phyloP scores from a whole-genome alignment of 2,888 invertebrate species.

The Melipona bicolor region DNA sequence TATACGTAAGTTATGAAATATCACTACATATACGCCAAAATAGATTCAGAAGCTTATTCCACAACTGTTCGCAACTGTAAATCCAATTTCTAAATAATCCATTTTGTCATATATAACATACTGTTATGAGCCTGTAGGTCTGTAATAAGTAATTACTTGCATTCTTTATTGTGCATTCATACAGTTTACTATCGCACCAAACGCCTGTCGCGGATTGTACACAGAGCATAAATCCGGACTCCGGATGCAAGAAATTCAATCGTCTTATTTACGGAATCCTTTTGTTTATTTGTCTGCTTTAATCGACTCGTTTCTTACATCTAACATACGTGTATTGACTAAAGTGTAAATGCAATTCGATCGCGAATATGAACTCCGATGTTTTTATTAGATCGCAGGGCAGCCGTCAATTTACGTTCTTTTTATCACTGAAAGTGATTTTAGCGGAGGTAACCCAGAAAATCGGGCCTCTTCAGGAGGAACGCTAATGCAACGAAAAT shows the following conservation, averaged over 20 bases:
- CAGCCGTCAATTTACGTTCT: conserved; percentile 54
- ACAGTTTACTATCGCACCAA: conserved; percentile 34
- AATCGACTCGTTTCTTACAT: conserved; percentile 73
- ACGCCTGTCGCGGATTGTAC: conserved; percentile 40
- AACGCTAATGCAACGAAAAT: too few relatives aligned
- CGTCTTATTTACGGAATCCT: conserved; percentile 48
- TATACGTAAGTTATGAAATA: conserved; percentile 63
- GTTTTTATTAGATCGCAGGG: conserved; percentile 55
- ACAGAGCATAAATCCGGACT: conserved; percentile 71
- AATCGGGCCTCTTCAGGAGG: too few relatives aligned
- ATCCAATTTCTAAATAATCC: conserved; percentile 42
- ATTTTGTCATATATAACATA: conserved; percentile 5
- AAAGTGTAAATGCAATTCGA: conserved; percentile 75
- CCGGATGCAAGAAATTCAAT: conserved; percentile 32
- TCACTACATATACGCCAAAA: conserved; percentile 65
- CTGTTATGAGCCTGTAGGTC: neutral
- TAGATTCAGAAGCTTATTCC: conserved; percentile 49
- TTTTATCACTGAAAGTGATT: neutral
- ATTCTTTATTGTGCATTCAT: neutral
- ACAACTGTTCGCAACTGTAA: conserved; percentile 36
- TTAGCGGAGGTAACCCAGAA: too few relatives aligned
- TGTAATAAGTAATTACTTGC: conserved; percentile 42
- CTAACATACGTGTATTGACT: conserved; percentile 76
- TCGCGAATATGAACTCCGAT: conserved; percentile 67
- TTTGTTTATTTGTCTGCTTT: conserved; percentile 12